Evolutionary conservation across 2,888 invertebrate species (phyloP).

Genomic region (Cotesia congregata): DNA sequence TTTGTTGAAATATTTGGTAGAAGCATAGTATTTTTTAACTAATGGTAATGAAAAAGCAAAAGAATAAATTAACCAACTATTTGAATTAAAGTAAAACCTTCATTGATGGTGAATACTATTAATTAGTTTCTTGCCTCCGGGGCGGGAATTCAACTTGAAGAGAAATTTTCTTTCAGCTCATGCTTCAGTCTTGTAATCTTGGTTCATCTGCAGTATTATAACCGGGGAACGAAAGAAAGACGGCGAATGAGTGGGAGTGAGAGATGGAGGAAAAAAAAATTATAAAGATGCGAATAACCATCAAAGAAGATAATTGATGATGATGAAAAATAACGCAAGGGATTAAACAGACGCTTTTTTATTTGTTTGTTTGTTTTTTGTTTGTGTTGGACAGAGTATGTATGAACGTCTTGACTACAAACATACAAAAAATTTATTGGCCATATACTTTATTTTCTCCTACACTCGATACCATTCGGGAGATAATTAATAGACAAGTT

Average conservation of each 20-base stretch:
- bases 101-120: neutral
- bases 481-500: slow-evolving; percentile 2
- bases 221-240: slow-evolving; percentile 15
- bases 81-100: neutral
- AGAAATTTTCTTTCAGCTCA: neutral
- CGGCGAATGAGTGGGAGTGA: slow-evolving; percentile 18
- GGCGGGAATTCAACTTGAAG: neutral
- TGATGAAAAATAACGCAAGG: slow-evolving; percentile 31
- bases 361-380: neutral
- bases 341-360: neutral
- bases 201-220: neutral
- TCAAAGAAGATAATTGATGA: slow-evolving; percentile 4
- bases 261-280: slow-evolving; percentile 8
- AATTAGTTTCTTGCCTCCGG: neutral
- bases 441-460: neutral
- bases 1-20: no score
- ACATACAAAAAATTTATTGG: neutral
- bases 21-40: neutral
- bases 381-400: neutral
- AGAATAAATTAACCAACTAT: neutral
- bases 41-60: slow-evolving; percentile 1
- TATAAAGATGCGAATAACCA: slow-evolving; percentile 23
- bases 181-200: neutral
- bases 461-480: neutral
- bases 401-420: neutral